These are phyloP conservation scores for Sebastes fasciatus DNA, from an alignment of 2,113 vertebrate genomes.

Conservation along the genomic window DNA sequence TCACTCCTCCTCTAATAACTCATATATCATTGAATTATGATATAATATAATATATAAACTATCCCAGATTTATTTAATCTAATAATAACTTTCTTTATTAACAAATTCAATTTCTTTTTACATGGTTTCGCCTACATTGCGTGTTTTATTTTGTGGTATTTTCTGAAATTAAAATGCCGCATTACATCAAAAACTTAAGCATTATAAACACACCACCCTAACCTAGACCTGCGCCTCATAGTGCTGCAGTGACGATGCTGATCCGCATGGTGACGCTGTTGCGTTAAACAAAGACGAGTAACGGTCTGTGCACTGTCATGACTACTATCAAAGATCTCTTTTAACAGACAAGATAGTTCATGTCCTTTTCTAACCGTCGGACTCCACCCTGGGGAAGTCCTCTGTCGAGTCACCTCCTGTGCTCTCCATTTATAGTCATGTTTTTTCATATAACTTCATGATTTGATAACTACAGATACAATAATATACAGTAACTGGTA, in stretches of 20 bases:
- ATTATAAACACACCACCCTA: background rate
- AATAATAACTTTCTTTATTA: background rate
- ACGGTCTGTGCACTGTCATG: background rate
- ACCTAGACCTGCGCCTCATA: too few species aligned
- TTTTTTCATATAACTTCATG: background rate
- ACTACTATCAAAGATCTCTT: constrained; percentile 14
- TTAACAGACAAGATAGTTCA: constrained; percentile 37
- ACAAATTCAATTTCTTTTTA: background rate
- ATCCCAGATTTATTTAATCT: too few species aligned
- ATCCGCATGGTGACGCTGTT: constrained; percentile 35
- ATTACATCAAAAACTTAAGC: background rate
- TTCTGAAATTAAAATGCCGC: background rate
- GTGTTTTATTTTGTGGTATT: background rate
- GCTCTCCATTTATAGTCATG: background rate
- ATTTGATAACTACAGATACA: background rate
- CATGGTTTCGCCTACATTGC: background rate
- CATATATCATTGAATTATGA: too few species aligned
- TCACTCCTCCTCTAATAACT: too few species aligned
- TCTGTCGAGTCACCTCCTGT: too few species aligned
- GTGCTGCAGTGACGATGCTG: background rate
- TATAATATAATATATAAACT: too few species aligned
- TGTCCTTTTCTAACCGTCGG: background rate
- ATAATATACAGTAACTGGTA: accelerated
- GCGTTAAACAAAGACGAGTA: background rate
- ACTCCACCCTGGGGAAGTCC: background rate